Evolutionary conservation across 2,113 vertebrate species (phyloP).

Genomic region (Muntiacus reevesi): DNA sequence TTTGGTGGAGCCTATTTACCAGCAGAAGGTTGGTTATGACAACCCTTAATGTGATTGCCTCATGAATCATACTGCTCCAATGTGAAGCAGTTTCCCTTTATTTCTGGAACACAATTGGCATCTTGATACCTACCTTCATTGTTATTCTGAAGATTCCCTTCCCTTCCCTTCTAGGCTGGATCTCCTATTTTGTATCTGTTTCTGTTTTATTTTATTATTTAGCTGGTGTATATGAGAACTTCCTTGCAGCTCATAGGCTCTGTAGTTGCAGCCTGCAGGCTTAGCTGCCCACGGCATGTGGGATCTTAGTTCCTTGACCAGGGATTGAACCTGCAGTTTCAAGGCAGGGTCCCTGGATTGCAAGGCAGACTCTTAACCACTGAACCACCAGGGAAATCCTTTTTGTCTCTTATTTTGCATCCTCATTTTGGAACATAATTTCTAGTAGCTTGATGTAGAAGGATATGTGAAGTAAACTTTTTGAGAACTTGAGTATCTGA

Average conservation of each 20-base stretch:
- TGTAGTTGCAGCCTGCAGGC: background rate
- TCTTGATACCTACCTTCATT: background rate
- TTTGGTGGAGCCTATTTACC: background rate
- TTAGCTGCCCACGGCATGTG: background rate
- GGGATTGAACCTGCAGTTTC: background rate
- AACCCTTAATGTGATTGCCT: background rate
- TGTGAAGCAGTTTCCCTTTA: background rate
- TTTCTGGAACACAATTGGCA: background rate
- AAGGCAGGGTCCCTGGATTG: background rate
- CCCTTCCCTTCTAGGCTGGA: background rate
- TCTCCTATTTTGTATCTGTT: background rate
- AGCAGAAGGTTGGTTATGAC: background rate
- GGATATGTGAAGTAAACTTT: background rate
- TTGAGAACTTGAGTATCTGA: background rate
- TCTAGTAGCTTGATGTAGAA: background rate
- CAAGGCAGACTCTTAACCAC: background rate
- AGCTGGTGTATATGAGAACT: background rate
- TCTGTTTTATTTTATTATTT: background rate
- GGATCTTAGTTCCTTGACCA: background rate
- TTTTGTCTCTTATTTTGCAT: background rate
- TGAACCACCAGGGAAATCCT: background rate
- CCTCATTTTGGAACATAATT: background rate
- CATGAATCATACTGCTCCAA: background rate
- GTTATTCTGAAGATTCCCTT: background rate
- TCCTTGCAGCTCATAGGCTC: background rate